phyloP scores from a whole-genome alignment of 2,888 invertebrate species.

The Acanthosepion lycidas region DNA sequence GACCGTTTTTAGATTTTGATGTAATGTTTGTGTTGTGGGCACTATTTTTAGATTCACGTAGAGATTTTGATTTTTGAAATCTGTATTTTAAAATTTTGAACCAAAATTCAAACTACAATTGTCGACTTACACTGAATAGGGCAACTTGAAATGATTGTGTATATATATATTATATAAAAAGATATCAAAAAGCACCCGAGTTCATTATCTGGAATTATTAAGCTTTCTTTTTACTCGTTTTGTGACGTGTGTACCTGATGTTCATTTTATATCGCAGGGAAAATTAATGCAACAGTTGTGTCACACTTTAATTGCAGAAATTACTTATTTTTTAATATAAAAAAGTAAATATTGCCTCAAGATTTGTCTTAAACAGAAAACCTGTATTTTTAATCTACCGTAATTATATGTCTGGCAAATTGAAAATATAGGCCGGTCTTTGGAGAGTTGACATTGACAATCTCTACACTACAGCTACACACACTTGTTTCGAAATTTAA shows the following conservation, averaged over 20 bases:
- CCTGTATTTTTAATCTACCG: not conserved
- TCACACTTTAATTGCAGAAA: not conserved
- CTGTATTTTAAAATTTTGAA: not conserved
- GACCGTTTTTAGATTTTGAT: not conserved
- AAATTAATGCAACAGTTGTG: not conserved
- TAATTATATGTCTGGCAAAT: not conserved
- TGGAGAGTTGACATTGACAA: not conserved
- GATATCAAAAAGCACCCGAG: not conserved
- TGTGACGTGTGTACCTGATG: not conserved
- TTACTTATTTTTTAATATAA: not conserved
- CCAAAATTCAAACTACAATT: not conserved
- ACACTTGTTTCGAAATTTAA: not conserved
- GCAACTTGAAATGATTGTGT: not conserved
- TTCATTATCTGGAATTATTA: not conserved
- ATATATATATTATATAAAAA: not conserved
- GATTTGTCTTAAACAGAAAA: not conserved
- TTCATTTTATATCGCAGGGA: not conserved
- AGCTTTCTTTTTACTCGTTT: not conserved
- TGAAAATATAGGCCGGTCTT: not conserved
- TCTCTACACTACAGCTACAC: not conserved
- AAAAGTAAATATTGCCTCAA: not conserved
- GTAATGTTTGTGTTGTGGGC: constrained; percentile 18
- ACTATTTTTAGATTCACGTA: not conserved
- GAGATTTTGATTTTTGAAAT: not conserved
- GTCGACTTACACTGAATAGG: not conserved